Conservation (phyloP, 2,888 invertebrate genomes). For the Criorhina ranunculi region DNA sequence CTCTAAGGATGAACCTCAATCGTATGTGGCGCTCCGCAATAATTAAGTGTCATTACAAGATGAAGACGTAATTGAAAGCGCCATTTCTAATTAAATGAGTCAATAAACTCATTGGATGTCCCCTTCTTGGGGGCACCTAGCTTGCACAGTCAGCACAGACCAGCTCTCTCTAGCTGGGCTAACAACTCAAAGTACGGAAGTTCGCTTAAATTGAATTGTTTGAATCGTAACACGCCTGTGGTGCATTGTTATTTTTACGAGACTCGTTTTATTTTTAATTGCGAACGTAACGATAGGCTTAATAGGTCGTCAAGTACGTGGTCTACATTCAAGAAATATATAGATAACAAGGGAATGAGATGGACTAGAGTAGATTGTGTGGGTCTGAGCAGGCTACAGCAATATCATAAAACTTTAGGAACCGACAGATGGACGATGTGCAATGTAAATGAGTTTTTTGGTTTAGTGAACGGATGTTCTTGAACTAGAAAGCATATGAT, state of each 20-base stretch:
- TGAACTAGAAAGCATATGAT: background rate
- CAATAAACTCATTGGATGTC: constrained; percentile 59
- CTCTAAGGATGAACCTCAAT: constrained; percentile 12
- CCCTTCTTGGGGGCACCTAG: constrained; percentile 13
- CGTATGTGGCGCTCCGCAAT: constrained; percentile 3
- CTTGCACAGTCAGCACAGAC: no score
- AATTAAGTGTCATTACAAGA: constrained; percentile 40
- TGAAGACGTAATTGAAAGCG: constrained; percentile 53
- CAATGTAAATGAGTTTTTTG: background rate
- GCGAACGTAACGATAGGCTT: constrained; percentile 61
- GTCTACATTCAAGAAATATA: constrained; percentile 65
- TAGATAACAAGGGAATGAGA: constrained; percentile 38
- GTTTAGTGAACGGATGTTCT: constrained; percentile 40
- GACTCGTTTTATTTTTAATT: constrained; percentile 40
- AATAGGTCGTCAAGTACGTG: constrained; percentile 75
- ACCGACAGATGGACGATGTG: background rate
- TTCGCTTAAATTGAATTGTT: constrained; percentile 29
- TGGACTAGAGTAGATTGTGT: constrained; percentile 28
- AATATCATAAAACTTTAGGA: background rate
- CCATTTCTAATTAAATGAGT: constrained; percentile 57
- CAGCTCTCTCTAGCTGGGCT: background rate
- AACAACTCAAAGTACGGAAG: constrained; percentile 48
- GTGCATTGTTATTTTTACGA: constrained; percentile 22
- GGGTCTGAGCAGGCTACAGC: background rate
- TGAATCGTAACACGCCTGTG: constrained; percentile 16